Evolutionary conservation across 2,888 invertebrate species (phyloP), one percentile per base, ranked within the genome.

Genomic region (Malthinus flaveolus): DNA sequence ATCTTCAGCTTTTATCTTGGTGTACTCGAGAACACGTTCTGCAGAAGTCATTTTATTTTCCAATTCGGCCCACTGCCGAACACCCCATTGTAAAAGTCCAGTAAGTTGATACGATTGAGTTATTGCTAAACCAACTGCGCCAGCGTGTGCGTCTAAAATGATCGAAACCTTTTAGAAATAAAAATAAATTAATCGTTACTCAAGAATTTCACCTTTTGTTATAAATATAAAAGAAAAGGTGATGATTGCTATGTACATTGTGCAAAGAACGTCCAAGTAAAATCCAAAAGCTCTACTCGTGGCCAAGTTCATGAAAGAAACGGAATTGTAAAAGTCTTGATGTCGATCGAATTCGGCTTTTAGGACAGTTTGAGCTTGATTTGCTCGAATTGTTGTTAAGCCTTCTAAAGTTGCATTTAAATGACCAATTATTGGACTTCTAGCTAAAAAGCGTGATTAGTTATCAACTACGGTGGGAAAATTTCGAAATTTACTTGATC

Each of bases 41-140:
- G 97, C 95, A 8, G 91, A 89, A 1, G 91, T 93, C 92, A 93
- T 91, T 67, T 87, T 88, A 72, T 92, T 94, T 74, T 79, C 79
- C 12, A 78, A 76, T 77, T 96, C 96, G 0, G 95, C 93, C 69
- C 93, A 93, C 77, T 96, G 96, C 3, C 96, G 82, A 64, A 86
- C 82, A 7, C 83, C 84, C 84, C 85, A 85, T 72, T 85, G 85
- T 65, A 85, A 66, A 74, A 81, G 79, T 8, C 91, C 90, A 0
- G 90, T 90, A 53, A 92, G 82, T 0, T 88, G 86, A 78, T 91
- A 89, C 34, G 89, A 89, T 72, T 92, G 90, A 0, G 91, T 91
- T 57, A 92, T 89, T n/a, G 91, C 90, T 51, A 92, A 75, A 32
- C 92, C 92, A 2, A 92, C 88, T 69, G 87, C 86, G 34, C 91